Evolutionary conservation across 2,113 vertebrate genomes (phyloP).

Genomic region (Atrichornis clamosus): DNA sequence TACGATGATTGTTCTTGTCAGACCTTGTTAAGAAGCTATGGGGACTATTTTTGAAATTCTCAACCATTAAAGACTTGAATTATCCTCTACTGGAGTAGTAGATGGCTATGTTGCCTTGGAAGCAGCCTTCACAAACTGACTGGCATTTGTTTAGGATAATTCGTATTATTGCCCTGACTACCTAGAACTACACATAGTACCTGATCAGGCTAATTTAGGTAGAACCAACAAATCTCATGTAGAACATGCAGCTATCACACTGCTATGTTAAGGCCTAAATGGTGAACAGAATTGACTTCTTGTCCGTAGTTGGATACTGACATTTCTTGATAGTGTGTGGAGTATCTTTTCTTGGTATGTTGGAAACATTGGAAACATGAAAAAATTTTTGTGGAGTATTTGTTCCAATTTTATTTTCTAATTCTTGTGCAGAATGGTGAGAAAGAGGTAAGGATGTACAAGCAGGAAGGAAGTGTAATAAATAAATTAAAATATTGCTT

Average conservation of each 20-base stretch:
- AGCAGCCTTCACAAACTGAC: not conserved
- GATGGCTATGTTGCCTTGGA: not conserved
- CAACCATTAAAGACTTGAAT: not conserved
- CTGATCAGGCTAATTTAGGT: not conserved
- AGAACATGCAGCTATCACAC: not conserved
- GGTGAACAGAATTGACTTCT: not conserved
- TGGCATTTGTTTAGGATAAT: not conserved
- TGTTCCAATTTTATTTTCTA: not conserved
- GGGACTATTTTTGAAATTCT: not conserved
- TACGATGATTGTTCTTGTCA: not conserved
- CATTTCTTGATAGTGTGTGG: not conserved
- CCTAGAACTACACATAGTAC: not conserved
- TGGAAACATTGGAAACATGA: not conserved
- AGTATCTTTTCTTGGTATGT: not conserved
- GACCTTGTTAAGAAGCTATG: not conserved
- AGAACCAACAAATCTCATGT: not conserved
- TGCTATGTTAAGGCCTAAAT: not conserved
- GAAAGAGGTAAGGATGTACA: not conserved
- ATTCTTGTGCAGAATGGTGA: not conserved
- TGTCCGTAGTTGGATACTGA: not conserved
- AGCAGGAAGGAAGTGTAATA: not conserved
- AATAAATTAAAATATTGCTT: not conserved
- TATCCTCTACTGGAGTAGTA: not conserved
- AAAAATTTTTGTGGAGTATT: not conserved
- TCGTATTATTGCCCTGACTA: not conserved